Conservation (phyloP, 2,113 vertebrate species). For the Porphyrio hochstetteri region DNA sequence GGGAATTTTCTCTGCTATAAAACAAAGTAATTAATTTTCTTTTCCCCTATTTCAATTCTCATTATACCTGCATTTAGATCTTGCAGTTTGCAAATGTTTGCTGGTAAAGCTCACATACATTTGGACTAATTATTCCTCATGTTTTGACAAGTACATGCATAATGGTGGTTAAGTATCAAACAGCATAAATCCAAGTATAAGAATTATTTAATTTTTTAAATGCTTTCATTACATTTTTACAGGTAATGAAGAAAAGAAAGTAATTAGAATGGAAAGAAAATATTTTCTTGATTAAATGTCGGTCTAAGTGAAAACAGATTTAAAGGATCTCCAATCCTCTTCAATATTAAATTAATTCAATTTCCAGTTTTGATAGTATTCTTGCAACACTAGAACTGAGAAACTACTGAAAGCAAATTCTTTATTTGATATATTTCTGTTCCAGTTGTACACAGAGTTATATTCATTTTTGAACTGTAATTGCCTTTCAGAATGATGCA, state of each 20-base stretch:
- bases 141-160: constrained; percentile 60
- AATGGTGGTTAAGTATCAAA: constrained; percentile 14
- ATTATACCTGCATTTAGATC: constrained; percentile 3
- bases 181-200: constrained; percentile 32
- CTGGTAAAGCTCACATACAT: constrained; percentile 42
- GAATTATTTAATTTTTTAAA: constrained; percentile 33
- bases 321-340: not conserved
- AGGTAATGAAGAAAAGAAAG: not conserved
- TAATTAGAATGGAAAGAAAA: not conserved
- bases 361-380: not conserved
- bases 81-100: constrained; percentile 48
- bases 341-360: not conserved
- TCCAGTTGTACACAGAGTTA: not conserved
- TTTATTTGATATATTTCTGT: not conserved
- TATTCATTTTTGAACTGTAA: not conserved
- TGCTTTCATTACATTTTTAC: constrained; percentile 10
- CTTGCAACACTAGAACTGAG: not conserved
- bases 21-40: constrained; percentile 58
- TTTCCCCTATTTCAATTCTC: not conserved
- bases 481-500: not conserved
- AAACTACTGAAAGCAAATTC: not conserved
- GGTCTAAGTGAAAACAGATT: not conserved
- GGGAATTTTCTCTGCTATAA: constrained; percentile 51
- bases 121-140: constrained; percentile 64
- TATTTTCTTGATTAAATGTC: not conserved